Conservation (phyloP, 2,113 vertebrate genomes). For the Tragelaphus imberbis region DNA sequence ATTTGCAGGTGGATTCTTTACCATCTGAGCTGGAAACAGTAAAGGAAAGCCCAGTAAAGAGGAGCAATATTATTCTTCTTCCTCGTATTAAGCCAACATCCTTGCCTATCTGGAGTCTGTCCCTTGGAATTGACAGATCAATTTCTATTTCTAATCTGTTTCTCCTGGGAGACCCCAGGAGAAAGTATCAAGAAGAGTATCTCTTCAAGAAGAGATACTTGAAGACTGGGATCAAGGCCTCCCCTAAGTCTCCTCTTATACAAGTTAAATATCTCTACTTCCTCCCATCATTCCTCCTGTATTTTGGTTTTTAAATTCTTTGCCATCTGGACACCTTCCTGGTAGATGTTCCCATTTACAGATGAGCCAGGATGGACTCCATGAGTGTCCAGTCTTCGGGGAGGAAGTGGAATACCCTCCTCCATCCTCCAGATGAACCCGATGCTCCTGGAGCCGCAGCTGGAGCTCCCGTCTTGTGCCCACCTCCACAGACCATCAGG, state of each 20-base stretch:
- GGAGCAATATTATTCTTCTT: not conserved
- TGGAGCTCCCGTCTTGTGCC: not conserved
- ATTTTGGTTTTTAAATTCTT: not conserved
- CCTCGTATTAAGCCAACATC: not conserved
- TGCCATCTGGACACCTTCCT: not conserved
- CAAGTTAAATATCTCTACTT: not conserved
- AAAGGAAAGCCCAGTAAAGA: not conserved
- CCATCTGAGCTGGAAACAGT: not conserved
- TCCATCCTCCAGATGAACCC: rapidly evolving
- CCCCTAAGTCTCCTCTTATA: not conserved
- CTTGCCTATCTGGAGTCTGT: not conserved
- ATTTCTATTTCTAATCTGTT: not conserved
- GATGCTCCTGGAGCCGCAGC: not conserved
- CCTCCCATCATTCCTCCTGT: not conserved
- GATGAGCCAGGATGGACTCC: not conserved
- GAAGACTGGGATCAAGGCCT: not conserved
- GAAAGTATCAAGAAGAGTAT: not conserved
- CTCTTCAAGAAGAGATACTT: not conserved
- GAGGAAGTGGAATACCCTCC: not conserved
- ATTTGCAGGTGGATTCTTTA: not conserved
- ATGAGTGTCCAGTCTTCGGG: not conserved
- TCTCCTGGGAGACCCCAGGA: not conserved
- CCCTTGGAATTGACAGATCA: not conserved
- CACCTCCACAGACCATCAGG: not conserved
- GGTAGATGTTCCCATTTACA: not conserved